A percentile compares a stretch with the other conserved stretches of the same genome.
These are phyloP conservation scores for Oreochromis niloticus DNA, from an alignment of 2,113 vertebrate genomes.

Conservation along the genomic window DNA sequence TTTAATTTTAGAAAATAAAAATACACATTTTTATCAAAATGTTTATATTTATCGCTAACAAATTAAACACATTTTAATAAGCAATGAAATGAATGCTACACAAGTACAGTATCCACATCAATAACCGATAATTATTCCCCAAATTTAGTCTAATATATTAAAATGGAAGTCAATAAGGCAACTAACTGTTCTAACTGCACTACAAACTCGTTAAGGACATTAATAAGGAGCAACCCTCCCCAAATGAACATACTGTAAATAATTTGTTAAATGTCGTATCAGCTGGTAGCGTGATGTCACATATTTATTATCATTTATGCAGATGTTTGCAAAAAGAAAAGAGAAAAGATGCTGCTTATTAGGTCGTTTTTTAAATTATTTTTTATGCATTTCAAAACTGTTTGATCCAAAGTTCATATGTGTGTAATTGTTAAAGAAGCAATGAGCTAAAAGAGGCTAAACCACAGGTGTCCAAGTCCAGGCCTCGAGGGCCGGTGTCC, in stretches of 20 bases:
- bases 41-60: fast-evolving
- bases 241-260: background rate
- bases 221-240: background rate
- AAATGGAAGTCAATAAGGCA: background rate
- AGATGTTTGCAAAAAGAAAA: background rate
- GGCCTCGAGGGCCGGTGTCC: background rate
- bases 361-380: background rate
- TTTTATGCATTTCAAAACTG: background rate
- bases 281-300: background rate
- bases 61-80: background rate
- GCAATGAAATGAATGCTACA: fast-evolving
- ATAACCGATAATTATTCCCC: background rate
- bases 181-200: background rate
- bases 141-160: background rate
- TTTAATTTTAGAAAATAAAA: background rate
- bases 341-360: background rate
- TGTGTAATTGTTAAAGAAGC: background rate
- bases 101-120: background rate
- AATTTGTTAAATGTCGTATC: fast-evolving
- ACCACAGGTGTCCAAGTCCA: background rate
- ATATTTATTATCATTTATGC: background rate
- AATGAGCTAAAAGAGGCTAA: background rate
- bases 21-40: fast-evolving
- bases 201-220: background rate
- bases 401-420: background rate